Evolutionary conservation across 2,797 vertebrate genomes (phyloP), one percentile per base, ranked within the genome.

Genomic region (Cottoperca gobio): DNA sequence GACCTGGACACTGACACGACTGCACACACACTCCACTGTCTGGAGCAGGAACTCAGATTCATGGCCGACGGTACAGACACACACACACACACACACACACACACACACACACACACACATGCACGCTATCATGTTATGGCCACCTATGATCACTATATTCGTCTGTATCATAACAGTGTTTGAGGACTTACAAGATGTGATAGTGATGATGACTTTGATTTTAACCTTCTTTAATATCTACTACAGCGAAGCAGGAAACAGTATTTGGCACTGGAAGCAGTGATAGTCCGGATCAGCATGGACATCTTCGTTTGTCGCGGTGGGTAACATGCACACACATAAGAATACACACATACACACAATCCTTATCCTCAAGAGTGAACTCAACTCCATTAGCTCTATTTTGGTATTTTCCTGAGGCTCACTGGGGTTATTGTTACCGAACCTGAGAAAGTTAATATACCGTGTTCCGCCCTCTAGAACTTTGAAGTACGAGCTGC

Each of bases 1-100:
- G 88, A 87, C 28, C 71, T 94, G 66, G 91, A 93, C 19, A 35
- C 60, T 2, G 76, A 80, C 24, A 87, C 90, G 12, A 68, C 76
- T 2, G 40, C 54, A 64, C 88, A 91, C 71, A 79, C 94, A 6
- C 82, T 97, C 40, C 82, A 89, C 3, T 50, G 46, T 65, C 93
- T 96, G 76, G 94, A 94, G 82, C 89, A 93, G 70, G 96, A 97
- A 78, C 89, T 96, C 58, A 85, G 75, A 64, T 52, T 64, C 17
- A 76, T 94, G 57, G 78, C 79, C 28, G 49, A 70, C 1, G 88
- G 85, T 86, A 71, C 13, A 54, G 17, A 55, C 10, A 16, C 53
- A 45, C 16, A 23, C 14, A 66, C 5, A 46, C 4, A n/a, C n/a
- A n/a, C n/a, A n/a, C n/a, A n/a, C n/a, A n/a, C n/a, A n/a, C n/a